Percentiles rank a stretch among this genome's conserved stretches.
These are phyloP conservation scores for Pionites leucogaster DNA, from an alignment of 2,113 vertebrate genomes.

Conservation along the genomic window DNA sequence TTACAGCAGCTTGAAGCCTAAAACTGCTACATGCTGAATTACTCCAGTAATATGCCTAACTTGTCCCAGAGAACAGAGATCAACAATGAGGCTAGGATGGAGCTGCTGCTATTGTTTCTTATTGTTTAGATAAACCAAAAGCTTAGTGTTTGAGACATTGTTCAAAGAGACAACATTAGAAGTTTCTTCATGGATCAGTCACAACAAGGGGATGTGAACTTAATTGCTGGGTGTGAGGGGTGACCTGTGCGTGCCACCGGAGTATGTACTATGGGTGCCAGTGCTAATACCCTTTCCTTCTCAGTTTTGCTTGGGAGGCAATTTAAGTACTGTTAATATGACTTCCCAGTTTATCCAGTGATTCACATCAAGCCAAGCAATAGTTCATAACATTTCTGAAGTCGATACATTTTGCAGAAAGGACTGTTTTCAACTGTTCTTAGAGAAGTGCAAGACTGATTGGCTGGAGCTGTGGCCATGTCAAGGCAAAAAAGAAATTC, in stretches of 20 bases:
- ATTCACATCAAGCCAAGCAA: background rate
- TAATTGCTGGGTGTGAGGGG: background rate
- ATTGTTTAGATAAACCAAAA: background rate
- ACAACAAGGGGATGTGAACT: background rate
- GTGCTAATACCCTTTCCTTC: background rate
- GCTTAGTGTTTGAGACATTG: background rate
- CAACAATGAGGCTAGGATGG: background rate
- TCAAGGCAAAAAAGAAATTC: background rate
- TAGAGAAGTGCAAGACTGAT: background rate
- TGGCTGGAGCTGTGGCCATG: background rate
- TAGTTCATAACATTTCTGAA: background rate
- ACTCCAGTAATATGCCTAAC: background rate
- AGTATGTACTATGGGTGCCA: rapidly evolving
- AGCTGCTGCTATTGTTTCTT: background rate
- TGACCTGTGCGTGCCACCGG: background rate
- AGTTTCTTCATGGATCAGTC: background rate
- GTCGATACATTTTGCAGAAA: background rate
- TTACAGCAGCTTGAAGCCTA: background rate
- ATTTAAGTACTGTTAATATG: background rate
- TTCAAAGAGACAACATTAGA: background rate
- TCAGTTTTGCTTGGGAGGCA: background rate
- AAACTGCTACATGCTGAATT: background rate
- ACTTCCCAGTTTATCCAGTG: background rate
- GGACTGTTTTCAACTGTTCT: background rate
- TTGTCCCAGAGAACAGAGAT: background rate